Percentiles rank a stretch among this genome's conserved stretches.
Evolutionary conservation across 2,888 invertebrate genomes (phyloP).

Genomic region (Dicyrtomina minuta): DNA sequence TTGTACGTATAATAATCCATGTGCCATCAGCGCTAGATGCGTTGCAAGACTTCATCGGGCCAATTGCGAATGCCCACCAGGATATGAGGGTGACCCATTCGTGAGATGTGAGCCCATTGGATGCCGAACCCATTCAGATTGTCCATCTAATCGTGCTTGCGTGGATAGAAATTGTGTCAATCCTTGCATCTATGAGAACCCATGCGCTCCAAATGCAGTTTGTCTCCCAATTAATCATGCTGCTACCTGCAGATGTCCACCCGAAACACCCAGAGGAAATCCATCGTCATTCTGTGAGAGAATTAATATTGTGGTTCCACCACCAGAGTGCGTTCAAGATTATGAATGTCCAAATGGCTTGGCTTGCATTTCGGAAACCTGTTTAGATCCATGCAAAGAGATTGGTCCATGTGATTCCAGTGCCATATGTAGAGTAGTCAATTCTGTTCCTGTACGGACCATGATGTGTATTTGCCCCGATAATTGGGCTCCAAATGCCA

Average conservation of each 20-base stretch:
- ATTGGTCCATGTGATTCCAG: conserved; percentile 74
- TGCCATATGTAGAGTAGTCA: conserved; percentile 77
- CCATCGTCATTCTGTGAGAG: conserved; percentile 66
- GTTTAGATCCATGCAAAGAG: conserved; percentile 75
- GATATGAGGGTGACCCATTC: conserved; percentile 78
- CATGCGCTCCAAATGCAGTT: conserved; percentile 79
- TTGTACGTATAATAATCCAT: conserved; percentile 75
- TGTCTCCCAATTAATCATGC: conserved; percentile 79
- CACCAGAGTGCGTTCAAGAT: conserved; percentile 73
- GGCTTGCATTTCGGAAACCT: conserved; percentile 76
- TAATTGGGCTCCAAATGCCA: conserved; percentile 76
- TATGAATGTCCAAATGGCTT: conserved; percentile 76
- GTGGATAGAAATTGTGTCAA: conserved; percentile 72
- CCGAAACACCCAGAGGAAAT: conserved; percentile 75
- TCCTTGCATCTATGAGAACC: conserved; percentile 69
- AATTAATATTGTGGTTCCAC: conserved; percentile 37
- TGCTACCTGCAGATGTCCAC: conserved; percentile 79
- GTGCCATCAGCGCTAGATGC: conserved; percentile 81
- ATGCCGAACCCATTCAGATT: conserved; percentile 77
- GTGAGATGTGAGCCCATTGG: conserved; percentile 74
- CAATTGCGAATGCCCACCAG: conserved; percentile 74
- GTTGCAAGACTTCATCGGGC: conserved; percentile 78
- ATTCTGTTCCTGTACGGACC: conserved; percentile 81
- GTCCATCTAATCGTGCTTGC: conserved; percentile 74
- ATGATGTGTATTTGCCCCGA: conserved; percentile 86